Evolutionary conservation across 2,113 vertebrate species (phyloP), one percentile per base, ranked within the genome.

Genomic region (Callospermophilus lateralis): DNA sequence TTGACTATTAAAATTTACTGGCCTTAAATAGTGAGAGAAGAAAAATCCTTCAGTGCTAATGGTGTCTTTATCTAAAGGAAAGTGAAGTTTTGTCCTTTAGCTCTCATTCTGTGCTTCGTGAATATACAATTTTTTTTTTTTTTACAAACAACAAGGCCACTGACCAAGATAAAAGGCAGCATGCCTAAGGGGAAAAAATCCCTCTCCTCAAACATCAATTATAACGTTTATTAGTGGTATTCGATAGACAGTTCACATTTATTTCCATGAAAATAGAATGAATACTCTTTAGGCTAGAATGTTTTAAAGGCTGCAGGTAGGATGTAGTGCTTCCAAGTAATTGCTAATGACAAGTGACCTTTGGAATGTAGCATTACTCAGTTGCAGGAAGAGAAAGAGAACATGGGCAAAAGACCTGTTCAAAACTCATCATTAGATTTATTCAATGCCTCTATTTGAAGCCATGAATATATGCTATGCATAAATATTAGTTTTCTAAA

Each of bases 301-400:
- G 63, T 80, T 95, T 97, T 89, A 97, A 97, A 96, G 84, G 90
- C 93, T 96, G 81, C 84, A 97, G 95, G 97, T 96, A 97, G 93
- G 81, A 95, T 90, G 77, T 90, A 93, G 65, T 30, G 17, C 73
- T 96, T 88, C 95, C 94, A 45, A 96, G 73, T 97, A 97, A 97
- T 97, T 94, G 94, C 63, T 96, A 81, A 94, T 93, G 94, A 97
- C 93, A 97, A 97, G 93, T 97, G 96, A 97, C 94, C 97, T 97
- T 96, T 96, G 96, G 58, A 98, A 94, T 96, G 73, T 65, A 96
- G 77, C 95, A 97, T 96, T 96, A 97, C 85, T 96, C 93, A 97
- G 85, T 89, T 97, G 37, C 17, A 0, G 88, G 63, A 93, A 97
- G 85, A 96, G 72, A 97, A 97, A 97, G 67, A 89, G 63, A 94